Evolutionary conservation across 2,888 invertebrate genomes (phyloP).

Genomic region (Drosophila algonquin): DNA sequence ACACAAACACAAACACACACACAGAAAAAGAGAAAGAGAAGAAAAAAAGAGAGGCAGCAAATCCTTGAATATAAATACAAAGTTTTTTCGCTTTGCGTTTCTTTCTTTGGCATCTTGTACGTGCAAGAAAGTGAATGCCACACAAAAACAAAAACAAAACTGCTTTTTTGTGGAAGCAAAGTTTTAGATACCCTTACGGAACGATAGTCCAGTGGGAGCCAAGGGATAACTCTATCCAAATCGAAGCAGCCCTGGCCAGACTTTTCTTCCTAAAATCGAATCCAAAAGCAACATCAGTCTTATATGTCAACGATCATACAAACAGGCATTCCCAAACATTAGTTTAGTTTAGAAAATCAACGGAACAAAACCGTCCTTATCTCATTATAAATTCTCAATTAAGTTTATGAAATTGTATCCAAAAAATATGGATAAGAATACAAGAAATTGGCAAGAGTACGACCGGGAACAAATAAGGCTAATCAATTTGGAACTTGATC

Average conservation of each 20-base stretch:
- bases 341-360: neutral
- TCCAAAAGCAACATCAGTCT: neutral
- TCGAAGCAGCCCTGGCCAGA: too few species aligned
- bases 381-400: neutral
- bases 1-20: neutral
- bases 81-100: slow-evolving; percentile 40
- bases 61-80: slow-evolving; percentile 42
- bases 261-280: neutral
- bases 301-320: neutral
- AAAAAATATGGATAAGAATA: neutral
- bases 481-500: neutral
- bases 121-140: slow-evolving; percentile 34
- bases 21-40: neutral
- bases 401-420: neutral
- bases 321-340: neutral
- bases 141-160: neutral
- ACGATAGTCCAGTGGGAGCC: neutral
- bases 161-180: neutral
- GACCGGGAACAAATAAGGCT: neutral
- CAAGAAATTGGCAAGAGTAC: neutral
- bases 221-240: neutral
- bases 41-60: neutral
- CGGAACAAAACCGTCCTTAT: neutral
- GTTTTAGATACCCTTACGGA: neutral
- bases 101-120: slow-evolving; percentile 42